These are phyloP conservation scores for Acipenser transmontanus DNA, from an alignment of 2,797 vertebrate genomes.

Conservation along the genomic window DNA sequence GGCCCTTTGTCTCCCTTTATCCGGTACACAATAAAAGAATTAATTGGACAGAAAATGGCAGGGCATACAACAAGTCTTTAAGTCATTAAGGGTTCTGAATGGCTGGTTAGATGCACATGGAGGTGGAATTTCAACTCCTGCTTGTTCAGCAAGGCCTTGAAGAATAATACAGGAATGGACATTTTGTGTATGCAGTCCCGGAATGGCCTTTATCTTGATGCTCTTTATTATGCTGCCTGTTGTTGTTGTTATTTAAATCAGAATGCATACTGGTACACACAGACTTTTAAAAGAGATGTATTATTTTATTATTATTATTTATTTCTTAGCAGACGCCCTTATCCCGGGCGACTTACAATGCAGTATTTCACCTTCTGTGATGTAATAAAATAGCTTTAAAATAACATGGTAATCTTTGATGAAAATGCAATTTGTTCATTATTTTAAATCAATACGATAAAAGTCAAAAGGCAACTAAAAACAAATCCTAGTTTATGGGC, in stretches of 20 bases:
- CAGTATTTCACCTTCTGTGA: too few relatives aligned
- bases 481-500: too few relatives aligned
- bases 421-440: too few relatives aligned
- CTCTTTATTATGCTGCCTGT: slow-evolving; percentile 43
- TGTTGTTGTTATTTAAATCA: not conserved
- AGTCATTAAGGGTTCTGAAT: slow-evolving; percentile 90
- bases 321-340: too few relatives aligned
- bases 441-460: too few relatives aligned
- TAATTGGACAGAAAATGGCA: slow-evolving; percentile 99
- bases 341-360: too few relatives aligned
- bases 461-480: too few relatives aligned
- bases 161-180: slow-evolving; percentile 57
- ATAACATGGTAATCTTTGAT: too few relatives aligned
- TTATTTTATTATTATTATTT: too few relatives aligned
- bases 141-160: slow-evolving; percentile 57
- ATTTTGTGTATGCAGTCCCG: slow-evolving; percentile 54
- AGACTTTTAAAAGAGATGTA: too few relatives aligned
- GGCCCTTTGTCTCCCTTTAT: slow-evolving; percentile 92
- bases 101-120: slow-evolving; percentile 77
- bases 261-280: too few relatives aligned
- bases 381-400: too few relatives aligned
- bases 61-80: slow-evolving; percentile 87
- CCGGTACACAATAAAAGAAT: slow-evolving; percentile 95
- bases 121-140: slow-evolving; percentile 55
- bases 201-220: slow-evolving; percentile 47